Evolutionary conservation across 2,888 invertebrate genomes (phyloP).

Genomic region (Parnassius smintheus): DNA sequence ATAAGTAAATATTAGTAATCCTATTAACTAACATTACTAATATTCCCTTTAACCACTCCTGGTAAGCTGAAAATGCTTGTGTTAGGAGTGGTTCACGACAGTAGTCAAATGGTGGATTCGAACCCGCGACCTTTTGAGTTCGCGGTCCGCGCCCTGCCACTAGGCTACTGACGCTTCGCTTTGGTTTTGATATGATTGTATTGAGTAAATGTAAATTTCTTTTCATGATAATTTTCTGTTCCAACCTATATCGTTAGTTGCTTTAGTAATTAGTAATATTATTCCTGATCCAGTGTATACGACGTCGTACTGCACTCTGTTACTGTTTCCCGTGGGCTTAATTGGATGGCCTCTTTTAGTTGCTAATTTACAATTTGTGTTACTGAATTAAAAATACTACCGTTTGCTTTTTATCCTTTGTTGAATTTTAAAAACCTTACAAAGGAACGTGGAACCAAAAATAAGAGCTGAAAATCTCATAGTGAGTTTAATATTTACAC

Average conservation of each 20-base stretch:
- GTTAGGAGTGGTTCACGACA: too few relatives aligned
- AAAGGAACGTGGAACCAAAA: constrained; percentile 7
- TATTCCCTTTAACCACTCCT: too few relatives aligned
- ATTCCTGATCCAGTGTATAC: neutral
- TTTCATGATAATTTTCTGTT: neutral
- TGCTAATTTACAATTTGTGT: constrained; percentile 12
- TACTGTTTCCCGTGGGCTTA: constrained; percentile 1
- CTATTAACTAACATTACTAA: too few relatives aligned
- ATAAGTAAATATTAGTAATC: too few relatives aligned
- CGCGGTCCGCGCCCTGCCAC: too few relatives aligned
- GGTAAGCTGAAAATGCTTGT: too few relatives aligned
- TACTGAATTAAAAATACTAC: constrained; percentile 10
- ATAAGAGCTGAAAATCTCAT: constrained; percentile 6
- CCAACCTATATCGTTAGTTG: neutral
- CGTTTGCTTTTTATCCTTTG: constrained; percentile 2
- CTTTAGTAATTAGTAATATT: constrained; percentile 8
- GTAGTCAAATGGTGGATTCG: too few relatives aligned
- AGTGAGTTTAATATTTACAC: constrained; percentile 2
- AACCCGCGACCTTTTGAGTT: too few relatives aligned
- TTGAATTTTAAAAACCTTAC: constrained; percentile 2
- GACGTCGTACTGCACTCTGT: neutral
- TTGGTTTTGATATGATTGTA: too few relatives aligned
- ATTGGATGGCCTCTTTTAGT: constrained; percentile 17
- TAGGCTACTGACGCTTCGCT: too few relatives aligned
- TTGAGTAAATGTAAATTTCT: too few relatives aligned